Evolutionary conservation across 1,140 invertebrate genomes (phyloP).

Genomic region (Teleopsis dalmanni): DNA sequence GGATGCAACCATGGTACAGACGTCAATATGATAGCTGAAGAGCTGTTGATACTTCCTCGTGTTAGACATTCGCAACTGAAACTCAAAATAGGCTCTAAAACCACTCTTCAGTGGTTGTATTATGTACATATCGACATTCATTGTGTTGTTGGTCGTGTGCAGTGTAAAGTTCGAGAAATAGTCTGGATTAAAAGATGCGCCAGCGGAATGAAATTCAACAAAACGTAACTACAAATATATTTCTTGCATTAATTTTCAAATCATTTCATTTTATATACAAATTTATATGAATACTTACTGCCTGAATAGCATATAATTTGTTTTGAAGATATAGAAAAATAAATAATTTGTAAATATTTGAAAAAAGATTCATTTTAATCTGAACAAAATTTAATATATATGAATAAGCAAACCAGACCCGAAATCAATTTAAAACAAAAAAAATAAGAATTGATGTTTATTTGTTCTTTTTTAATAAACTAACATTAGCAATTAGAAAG

Average conservation of each 20-base stretch:
- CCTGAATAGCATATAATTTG: no score
- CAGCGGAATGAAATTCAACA: neutral
- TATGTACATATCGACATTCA: constrained; percentile 26
- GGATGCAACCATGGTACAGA: constrained; percentile 21
- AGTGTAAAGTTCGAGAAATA: constrained; percentile 27
- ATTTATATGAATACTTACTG: no score
- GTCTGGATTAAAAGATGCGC: constrained; percentile 8
- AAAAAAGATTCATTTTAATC: no score
- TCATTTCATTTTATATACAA: neutral
- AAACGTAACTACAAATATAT: no score
- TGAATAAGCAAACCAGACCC: no score
- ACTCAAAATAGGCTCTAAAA: constrained; percentile 23
- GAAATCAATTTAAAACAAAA: no score
- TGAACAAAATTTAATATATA: no score
- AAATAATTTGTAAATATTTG: no score
- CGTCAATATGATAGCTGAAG: constrained; percentile 20
- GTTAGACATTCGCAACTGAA: constrained; percentile 26
- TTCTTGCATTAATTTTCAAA: neutral
- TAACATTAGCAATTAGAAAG: no score
- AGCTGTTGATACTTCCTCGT: constrained; percentile 29
- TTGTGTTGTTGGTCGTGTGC: constrained; percentile 13
- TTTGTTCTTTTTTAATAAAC: no score
- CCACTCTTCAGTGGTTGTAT: constrained; percentile 17
- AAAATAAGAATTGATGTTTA: no score
- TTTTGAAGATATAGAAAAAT: no score